Evolutionary conservation across 2,888 invertebrate genomes (phyloP), one percentile per base, ranked within the genome.

Genomic region (Lagria hirta): DNA sequence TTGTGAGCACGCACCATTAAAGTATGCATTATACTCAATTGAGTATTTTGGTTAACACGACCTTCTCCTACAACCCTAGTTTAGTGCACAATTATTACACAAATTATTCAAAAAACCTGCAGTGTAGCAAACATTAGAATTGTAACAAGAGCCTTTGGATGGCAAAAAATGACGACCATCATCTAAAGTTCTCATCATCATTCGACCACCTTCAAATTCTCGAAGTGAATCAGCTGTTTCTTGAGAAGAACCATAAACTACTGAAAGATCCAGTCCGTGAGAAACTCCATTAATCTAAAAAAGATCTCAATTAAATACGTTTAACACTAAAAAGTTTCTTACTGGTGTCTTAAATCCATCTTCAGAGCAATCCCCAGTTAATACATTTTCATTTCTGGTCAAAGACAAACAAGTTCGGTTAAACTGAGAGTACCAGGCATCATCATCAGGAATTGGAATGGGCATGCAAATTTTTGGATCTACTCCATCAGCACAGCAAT

Each of bases 1-100:
- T 75, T 75, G 57, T 75, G 75, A 48, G 74, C 74, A 43, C 74
- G 61, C 12, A 73, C 55, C 34, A 72, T 64, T 7, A 74, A 32
- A 10, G 70, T 69, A 46, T 75, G 74, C 20, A 73, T 50, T n/a
- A 71, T 58, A 0, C 72, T 70, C 43, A 73, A 56, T 21, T 69
- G 68, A 0, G 68, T 62, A 50, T 70, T 70, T 55, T 72, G 71
- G 43, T 72, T 71, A 4, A 66, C 64, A 43, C 72, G 60, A 2
- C 55, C 46, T 46, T 72, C 72, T 48, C 71, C 71, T 71, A 38
- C 36, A 34, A 35, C 35, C 35, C 49, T 23, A 7, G 5, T 28
- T 35, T 7, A 11, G 3, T 11, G 17, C 8, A 22, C 1, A 3
- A 20, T 17, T 4, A 28, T 12, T n/a, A 10, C 8, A 30, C 8